Conservation (phyloP, 1,140 invertebrate species). For the Leptoteleia sp. region DNA sequence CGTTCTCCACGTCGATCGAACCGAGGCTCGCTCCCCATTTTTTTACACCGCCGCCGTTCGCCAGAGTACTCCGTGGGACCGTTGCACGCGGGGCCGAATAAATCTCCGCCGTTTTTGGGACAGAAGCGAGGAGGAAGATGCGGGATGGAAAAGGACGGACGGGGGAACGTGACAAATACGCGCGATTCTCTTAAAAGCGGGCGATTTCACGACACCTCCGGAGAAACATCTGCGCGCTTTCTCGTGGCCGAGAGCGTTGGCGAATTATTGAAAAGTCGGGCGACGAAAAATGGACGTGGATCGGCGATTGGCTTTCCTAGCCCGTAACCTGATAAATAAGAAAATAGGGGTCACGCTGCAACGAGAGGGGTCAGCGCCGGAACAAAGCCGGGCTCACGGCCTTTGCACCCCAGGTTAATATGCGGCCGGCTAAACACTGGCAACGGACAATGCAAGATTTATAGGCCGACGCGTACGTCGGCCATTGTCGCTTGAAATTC, state of each 20-base stretch:
- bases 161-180: too few relatives aligned
- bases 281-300: slow-evolving; percentile 23
- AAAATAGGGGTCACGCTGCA: slow-evolving; percentile 72
- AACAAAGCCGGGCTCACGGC: slow-evolving; percentile 76
- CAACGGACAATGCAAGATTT: slow-evolving; percentile 79
- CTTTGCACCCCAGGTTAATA: slow-evolving; percentile 80
- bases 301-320: slow-evolving; percentile 46
- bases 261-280: slow-evolving; percentile 16
- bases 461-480: slow-evolving; percentile 74
- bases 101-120: too few relatives aligned
- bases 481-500: slow-evolving; percentile 69
- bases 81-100: too few relatives aligned
- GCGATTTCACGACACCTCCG: slow-evolving; percentile 30
- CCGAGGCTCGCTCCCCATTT: too few relatives aligned
- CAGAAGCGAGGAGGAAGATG: too few relatives aligned
- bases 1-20: too few relatives aligned
- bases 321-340: slow-evolving; percentile 79
- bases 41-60: too few relatives aligned
- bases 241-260: not conserved
- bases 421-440: slow-evolving; percentile 80
- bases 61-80: too few relatives aligned
- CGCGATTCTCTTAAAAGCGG: slow-evolving; percentile 28
- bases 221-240: slow-evolving; percentile 23
- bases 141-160: too few relatives aligned
- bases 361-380: slow-evolving; percentile 76